A percentile compares a stretch with the other conserved stretches of the same genome.
Conservation (phyloP, 2,113 vertebrate species). For the Oenanthe melanoleuca region DNA sequence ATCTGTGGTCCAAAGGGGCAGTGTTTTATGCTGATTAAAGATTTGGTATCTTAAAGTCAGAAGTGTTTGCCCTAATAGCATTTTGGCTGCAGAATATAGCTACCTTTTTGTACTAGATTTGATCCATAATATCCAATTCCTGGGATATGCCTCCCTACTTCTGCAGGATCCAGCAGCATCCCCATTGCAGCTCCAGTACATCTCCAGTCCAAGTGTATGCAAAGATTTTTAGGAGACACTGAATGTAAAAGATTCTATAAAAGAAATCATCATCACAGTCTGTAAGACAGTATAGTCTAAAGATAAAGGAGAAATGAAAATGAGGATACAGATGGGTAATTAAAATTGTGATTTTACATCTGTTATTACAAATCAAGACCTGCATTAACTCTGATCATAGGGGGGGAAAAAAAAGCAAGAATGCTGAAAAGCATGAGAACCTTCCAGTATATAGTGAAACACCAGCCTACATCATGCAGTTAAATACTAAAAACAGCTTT, state of each 20-base stretch:
- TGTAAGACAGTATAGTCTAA: not conserved
- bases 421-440: not conserved
- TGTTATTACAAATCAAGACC: not conserved
- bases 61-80: not conserved
- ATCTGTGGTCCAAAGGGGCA: not conserved
- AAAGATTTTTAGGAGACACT: not conserved
- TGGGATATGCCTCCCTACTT: not conserved
- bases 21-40: not conserved
- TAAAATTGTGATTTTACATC: not conserved
- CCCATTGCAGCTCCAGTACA: not conserved
- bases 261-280: not conserved
- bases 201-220: not conserved
- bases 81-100: not conserved
- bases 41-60: not conserved
- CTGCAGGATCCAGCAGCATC: not conserved
- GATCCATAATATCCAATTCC: not conserved
- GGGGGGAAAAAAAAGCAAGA: not conserved
- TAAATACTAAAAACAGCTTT: not conserved
- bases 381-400: not conserved
- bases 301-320: not conserved
- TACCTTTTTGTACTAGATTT: not conserved
- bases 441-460: not conserved
- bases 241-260: not conserved
- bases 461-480: not conserved
- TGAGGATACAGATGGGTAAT: not conserved